Conservation (phyloP, 2,113 vertebrate genomes). For the Ctenodactylus gundi region DNA sequence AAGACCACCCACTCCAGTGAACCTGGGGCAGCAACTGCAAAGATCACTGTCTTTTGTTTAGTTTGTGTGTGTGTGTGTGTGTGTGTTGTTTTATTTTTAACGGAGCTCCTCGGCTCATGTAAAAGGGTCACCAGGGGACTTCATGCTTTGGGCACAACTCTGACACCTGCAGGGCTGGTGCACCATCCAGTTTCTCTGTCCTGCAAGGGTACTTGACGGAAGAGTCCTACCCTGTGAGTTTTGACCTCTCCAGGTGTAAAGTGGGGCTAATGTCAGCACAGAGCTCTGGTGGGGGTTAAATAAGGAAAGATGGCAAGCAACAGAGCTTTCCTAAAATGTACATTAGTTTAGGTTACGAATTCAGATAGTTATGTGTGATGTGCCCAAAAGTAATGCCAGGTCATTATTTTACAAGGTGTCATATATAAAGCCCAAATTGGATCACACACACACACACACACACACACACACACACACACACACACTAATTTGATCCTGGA, state of each 20-base stretch:
- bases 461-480: too few species aligned
- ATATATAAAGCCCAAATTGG: neutral
- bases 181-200: neutral
- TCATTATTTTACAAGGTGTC: neutral
- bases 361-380: neutral
- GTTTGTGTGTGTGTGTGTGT: too few species aligned
- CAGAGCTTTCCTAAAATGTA: neutral
- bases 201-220: neutral
- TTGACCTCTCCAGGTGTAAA: neutral
- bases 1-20: neutral
- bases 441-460: too few species aligned
- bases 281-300: neutral
- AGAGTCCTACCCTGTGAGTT: neutral
- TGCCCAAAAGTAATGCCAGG: neutral
- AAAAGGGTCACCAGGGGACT: neutral
- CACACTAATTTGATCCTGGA: too few species aligned
- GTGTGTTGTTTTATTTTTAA: neutral
- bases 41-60: neutral
- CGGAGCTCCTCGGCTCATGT: neutral
- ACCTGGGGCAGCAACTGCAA: neutral
- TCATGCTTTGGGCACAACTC: neutral
- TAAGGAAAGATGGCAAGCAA: neutral
- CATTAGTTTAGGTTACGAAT: neutral
- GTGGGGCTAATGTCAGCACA: neutral
- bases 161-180: neutral